A percentile compares a stretch with the other conserved stretches of the same genome.
Conservation (phyloP, 2,797 vertebrate genomes). For the Helarctos malayanus region DNA sequence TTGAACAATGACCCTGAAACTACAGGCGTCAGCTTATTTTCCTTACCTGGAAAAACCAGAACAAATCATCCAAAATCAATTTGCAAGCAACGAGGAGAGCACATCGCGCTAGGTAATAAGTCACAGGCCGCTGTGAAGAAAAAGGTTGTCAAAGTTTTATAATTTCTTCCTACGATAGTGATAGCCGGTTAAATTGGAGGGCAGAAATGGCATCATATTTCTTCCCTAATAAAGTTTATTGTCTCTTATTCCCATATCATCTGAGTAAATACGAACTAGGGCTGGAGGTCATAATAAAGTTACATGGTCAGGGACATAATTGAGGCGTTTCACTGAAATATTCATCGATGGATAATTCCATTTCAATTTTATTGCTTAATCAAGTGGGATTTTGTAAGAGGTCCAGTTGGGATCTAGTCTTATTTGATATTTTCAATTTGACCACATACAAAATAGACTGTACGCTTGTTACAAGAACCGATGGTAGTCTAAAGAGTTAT, state of each 20-base stretch:
- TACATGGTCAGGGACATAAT: neutral
- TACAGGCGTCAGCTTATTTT: constrained; percentile 73
- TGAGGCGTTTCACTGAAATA: neutral
- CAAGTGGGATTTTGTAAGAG: neutral
- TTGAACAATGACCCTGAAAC: constrained; percentile 65
- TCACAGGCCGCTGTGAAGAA: constrained; percentile 47
- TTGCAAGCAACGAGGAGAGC: constrained; percentile 58
- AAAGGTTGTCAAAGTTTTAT: constrained; percentile 74
- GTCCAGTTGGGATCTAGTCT: neutral
- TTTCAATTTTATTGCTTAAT: constrained; percentile 12
- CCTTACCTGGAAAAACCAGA: constrained; percentile 80
- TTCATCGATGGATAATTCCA: constrained; percentile 6
- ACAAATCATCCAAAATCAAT: constrained; percentile 85
- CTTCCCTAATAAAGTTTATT: constrained; percentile 78
- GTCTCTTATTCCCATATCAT: constrained; percentile 21
- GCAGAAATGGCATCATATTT: constrained; percentile 59
- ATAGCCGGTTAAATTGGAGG: constrained; percentile 73
- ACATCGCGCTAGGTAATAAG: constrained; percentile 43
- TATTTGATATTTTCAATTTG: neutral
- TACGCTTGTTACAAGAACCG: neutral
- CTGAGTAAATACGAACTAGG: constrained; percentile 15
- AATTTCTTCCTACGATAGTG: constrained; percentile 65
- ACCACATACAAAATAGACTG: neutral
- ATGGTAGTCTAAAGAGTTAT: neutral
- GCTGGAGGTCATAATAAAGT: constrained; percentile 55